phyloP scores from a whole-genome alignment of 2,113 vertebrate genomes.

The Nyctibius bracteatus region DNA sequence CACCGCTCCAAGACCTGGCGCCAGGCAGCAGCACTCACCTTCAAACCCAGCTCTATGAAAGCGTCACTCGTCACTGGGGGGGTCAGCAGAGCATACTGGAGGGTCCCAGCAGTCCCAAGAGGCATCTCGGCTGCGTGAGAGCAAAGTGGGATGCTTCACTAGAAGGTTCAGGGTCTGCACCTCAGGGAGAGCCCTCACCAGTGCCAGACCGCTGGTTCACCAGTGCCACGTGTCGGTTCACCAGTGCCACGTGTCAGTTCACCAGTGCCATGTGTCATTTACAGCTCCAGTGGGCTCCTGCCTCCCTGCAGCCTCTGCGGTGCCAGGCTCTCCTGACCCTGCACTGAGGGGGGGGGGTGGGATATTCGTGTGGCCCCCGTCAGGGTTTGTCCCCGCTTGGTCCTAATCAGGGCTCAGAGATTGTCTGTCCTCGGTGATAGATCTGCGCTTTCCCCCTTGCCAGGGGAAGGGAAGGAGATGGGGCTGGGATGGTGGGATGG shows the following conservation, averaged over 20 bases:
- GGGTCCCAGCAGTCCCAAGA: background rate
- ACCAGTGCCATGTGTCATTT: background rate
- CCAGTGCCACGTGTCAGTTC: rapidly evolving
- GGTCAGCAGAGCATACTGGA: background rate
- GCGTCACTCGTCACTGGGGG: background rate
- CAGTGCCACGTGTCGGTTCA: background rate
- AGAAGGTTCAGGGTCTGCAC: background rate
- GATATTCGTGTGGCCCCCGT: rapidly evolving
- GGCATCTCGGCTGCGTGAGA: background rate
- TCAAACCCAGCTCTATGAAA: constrained; percentile 45
- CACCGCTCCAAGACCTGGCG: background rate
- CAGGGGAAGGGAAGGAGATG: background rate
- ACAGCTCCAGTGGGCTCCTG: background rate
- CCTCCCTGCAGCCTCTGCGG: too few relatives aligned
- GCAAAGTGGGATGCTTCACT: background rate
- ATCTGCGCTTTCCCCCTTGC: background rate
- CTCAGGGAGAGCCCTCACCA: rapidly evolving
- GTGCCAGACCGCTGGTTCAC: background rate
- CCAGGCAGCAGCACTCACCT: constrained; percentile 5
- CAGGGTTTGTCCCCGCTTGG: background rate
- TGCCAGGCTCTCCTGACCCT: background rate
- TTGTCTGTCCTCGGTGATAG: rapidly evolving
- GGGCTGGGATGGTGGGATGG: background rate
- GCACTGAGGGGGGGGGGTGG: too few relatives aligned
- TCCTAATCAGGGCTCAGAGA: background rate